Evolutionary conservation across 2,888 invertebrate genomes (phyloP).

Genomic region (Cosmopolites sordidus): DNA sequence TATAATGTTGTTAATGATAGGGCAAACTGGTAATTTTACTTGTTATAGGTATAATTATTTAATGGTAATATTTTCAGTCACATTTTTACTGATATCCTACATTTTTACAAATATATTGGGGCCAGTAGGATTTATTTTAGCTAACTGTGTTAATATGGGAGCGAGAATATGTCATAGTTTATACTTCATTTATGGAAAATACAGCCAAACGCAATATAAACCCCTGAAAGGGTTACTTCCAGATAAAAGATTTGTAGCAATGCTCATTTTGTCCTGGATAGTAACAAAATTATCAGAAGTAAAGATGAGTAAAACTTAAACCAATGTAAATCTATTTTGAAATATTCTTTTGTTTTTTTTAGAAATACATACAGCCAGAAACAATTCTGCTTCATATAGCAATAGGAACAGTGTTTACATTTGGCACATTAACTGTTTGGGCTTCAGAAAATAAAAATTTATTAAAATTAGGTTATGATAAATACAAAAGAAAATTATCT

Average conservation of each 20-base stretch:
- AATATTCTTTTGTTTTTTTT: no score
- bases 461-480: slow-evolving; percentile 58
- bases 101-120: slow-evolving; percentile 78
- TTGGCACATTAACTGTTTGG: slow-evolving; percentile 63
- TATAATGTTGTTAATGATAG: slow-evolving; percentile 33
- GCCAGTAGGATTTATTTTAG: slow-evolving; percentile 91
- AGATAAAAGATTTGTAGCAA: slow-evolving; percentile 60
- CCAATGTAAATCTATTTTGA: no score
- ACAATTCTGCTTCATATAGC: slow-evolving; percentile 63
- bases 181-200: slow-evolving; percentile 66
- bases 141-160: slow-evolving; percentile 93
- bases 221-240: slow-evolving; percentile 70
- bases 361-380: slow-evolving; percentile 52
- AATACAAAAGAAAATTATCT: slow-evolving; percentile 42
- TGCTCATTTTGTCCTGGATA: slow-evolving; percentile 59
- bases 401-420: slow-evolving; percentile 62
- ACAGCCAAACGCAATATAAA: slow-evolving; percentile 59
- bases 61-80: slow-evolving; percentile 84
- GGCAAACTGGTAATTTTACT: slow-evolving; percentile 3
- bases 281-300: slow-evolving; percentile 67
- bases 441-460: slow-evolving; percentile 66
- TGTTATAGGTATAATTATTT: slow-evolving; percentile 73
- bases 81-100: slow-evolving; percentile 81
- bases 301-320: slow-evolving; percentile 16
- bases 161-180: slow-evolving; percentile 78